Conservation (phyloP, 2,113 vertebrate genomes). For the Amphiprion percula region DNA sequence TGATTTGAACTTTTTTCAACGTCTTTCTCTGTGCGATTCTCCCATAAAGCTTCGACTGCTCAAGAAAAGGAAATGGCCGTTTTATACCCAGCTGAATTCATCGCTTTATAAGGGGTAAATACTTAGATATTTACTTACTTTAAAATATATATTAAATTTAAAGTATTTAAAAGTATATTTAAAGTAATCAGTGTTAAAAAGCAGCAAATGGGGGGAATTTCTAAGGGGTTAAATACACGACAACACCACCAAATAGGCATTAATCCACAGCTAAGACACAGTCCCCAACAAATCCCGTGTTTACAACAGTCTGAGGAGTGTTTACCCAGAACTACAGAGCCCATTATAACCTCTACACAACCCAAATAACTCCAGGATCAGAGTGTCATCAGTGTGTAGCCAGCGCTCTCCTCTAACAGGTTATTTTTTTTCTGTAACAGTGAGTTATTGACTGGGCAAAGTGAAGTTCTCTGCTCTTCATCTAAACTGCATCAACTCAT, state of each 20-base stretch:
- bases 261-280: not conserved
- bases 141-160: too few species aligned
- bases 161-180: too few species aligned
- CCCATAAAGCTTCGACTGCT: too few species aligned
- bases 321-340: not conserved
- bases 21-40: too few species aligned
- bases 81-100: too few species aligned
- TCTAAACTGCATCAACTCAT: not conserved
- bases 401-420: not conserved
- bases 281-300: not conserved
- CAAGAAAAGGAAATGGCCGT: too few species aligned
- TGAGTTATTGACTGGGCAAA: not conserved
- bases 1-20: too few species aligned
- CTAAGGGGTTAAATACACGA: too few species aligned
- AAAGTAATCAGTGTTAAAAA: too few species aligned
- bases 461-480: not conserved
- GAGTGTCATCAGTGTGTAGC: not conserved
- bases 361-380: not conserved
- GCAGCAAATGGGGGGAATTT: too few species aligned
- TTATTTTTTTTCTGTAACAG: constrained; percentile 2
- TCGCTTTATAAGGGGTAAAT: too few species aligned
- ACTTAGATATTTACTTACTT: too few species aligned
- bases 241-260: not conserved
- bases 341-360: not conserved
- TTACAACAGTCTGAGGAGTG: not conserved